These are phyloP conservation scores for Tricholaema leucomelas DNA, from an alignment of 2,113 vertebrate species.

Conservation along the genomic window DNA sequence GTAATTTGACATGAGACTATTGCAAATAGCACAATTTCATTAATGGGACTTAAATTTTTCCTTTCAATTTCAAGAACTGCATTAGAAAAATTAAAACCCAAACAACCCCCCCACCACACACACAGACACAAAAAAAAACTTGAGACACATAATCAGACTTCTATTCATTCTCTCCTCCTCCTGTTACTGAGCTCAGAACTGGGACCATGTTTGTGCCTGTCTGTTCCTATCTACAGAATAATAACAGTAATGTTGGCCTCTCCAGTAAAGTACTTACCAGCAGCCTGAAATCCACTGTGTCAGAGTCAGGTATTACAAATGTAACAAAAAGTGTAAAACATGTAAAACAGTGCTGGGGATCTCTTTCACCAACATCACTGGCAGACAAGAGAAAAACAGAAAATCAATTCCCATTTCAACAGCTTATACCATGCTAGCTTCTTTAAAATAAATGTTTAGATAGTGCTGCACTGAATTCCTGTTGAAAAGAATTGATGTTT, in stretches of 20 bases:
- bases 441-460: background rate
- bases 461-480: background rate
- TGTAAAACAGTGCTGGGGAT: background rate
- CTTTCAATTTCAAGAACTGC: background rate
- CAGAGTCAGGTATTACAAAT: background rate
- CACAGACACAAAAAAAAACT: background rate
- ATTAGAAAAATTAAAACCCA: too few species aligned
- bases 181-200: background rate
- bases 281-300: background rate
- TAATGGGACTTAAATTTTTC: background rate
- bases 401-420: background rate
- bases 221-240: background rate
- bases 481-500: background rate
- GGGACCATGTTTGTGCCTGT: background rate
- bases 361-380: background rate
- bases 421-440: background rate
- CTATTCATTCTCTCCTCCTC: background rate
- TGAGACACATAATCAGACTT: background rate
- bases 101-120: too few species aligned
- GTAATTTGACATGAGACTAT: background rate
- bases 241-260: background rate
- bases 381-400: background rate
- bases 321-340: fast-evolving
- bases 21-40: background rate
- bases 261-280: too few species aligned